phyloP scores from a whole-genome alignment of 2,888 invertebrate genomes.

The Drosophila mercatorum region DNA sequence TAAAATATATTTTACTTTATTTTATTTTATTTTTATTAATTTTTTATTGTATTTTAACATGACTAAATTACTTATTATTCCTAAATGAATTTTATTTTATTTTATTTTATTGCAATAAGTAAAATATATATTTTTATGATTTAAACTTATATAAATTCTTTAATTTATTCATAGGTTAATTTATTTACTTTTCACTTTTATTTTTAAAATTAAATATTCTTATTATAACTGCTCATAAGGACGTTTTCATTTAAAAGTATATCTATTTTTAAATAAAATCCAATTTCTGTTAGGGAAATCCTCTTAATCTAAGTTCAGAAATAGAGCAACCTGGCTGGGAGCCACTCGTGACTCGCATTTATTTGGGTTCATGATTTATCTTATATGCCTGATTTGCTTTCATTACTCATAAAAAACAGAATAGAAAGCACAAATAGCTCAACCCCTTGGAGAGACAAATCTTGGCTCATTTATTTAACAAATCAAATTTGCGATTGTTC shows the following conservation, averaged over 20 bases:
- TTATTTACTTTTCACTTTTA: no score
- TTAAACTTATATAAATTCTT: no score
- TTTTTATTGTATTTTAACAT: no score
- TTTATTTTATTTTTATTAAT: no score
- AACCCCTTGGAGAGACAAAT: constrained; percentile 11
- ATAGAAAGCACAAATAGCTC: constrained; percentile 13
- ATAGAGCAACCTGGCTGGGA: not conserved
- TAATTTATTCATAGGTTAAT: no score
- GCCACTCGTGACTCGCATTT: constrained; percentile 1
- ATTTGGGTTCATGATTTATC: constrained; percentile 8
- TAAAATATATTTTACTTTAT: no score
- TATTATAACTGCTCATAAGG: no score
- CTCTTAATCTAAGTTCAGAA: not conserved
- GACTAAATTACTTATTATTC: no score
- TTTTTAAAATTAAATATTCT: no score
- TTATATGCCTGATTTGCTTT: constrained; percentile 22
- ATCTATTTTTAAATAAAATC: not conserved
- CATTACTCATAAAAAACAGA: constrained; percentile 10
- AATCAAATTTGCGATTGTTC: constrained; percentile 31
- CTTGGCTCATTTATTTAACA: constrained; percentile 32
- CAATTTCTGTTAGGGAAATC: not conserved
- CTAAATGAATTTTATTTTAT: no score
- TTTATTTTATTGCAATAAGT: no score
- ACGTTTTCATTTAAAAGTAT: not conserved
- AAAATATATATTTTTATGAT: no score